Conservation (phyloP, 1,140 invertebrate species). For the Drosophila sucinea region DNA sequence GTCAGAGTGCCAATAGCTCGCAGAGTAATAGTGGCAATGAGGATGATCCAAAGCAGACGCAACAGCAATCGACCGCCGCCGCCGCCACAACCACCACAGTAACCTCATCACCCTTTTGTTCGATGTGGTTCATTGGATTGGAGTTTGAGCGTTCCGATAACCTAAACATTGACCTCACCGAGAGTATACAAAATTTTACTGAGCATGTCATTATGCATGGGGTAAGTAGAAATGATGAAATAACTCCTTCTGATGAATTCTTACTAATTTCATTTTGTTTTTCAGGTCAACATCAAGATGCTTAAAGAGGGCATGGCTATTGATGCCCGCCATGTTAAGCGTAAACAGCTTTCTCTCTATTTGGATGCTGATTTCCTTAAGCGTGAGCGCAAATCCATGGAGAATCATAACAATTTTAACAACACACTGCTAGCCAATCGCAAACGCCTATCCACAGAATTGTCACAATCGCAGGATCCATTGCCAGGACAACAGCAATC, state of each 20-base stretch:
- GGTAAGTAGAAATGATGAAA: slow-evolving; percentile 48
- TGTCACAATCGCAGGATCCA: slow-evolving; percentile 66
- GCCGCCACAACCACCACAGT: slow-evolving; percentile 28
- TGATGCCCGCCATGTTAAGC: slow-evolving; percentile 90
- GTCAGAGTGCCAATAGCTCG: slow-evolving; percentile 54
- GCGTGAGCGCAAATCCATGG: slow-evolving; percentile 86
- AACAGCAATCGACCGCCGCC: slow-evolving; percentile 35
- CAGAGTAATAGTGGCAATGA: slow-evolving; percentile 75
- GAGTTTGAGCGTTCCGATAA: slow-evolving; percentile 94
- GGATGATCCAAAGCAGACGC: slow-evolving; percentile 55
- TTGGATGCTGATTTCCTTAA: slow-evolving; percentile 88
- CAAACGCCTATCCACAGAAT: slow-evolving; percentile 75
- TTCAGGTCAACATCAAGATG: slow-evolving; percentile 90
- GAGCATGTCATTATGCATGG: slow-evolving; percentile 88
- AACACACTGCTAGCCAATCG: slow-evolving; percentile 73
- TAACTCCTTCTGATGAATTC: not conserved
- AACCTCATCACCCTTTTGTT: slow-evolving; percentile 84
- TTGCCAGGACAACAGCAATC: slow-evolving; percentile 32
- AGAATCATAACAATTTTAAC: slow-evolving; percentile 75
- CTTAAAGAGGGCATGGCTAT: slow-evolving; percentile 95
- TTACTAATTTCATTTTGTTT: slow-evolving; percentile 51
- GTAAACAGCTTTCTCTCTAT: slow-evolving; percentile 90
- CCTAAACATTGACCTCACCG: slow-evolving; percentile 96
- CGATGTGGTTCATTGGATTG: slow-evolving; percentile 99
- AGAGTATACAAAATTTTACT: slow-evolving; percentile 95